phyloP scores from a whole-genome alignment of 2,113 vertebrate genomes.

The Atractosteus spatula region DNA sequence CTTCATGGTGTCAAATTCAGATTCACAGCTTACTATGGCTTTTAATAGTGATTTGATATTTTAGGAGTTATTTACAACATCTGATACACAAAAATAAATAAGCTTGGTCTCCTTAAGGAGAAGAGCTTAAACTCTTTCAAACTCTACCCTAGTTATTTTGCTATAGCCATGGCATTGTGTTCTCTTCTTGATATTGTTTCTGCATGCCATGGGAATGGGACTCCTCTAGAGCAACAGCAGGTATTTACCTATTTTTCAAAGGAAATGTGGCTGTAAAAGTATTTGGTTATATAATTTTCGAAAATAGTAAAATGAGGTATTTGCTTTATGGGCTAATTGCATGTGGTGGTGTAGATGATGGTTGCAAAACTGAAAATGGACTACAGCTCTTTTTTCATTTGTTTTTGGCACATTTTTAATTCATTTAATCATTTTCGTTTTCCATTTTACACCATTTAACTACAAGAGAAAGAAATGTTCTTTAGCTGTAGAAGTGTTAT shows the following conservation, averaged over 20 bases:
- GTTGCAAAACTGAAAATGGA: too few relatives aligned
- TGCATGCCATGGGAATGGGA: conserved; percentile 42
- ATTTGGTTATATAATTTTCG: too few relatives aligned
- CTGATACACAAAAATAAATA: conserved; percentile 68
- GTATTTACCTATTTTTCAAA: background rate
- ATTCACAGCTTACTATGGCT: conserved; percentile 69
- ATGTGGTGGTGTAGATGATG: too few relatives aligned
- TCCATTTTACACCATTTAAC: too few relatives aligned
- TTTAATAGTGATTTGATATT: conserved; percentile 74
- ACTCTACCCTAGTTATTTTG: conserved; percentile 61
- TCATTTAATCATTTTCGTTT: too few relatives aligned
- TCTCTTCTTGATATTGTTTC: conserved; percentile 37
- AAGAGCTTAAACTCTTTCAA: conserved; percentile 40
- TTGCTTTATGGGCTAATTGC: too few relatives aligned
- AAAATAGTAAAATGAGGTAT: too few relatives aligned
- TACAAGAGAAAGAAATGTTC: too few relatives aligned
- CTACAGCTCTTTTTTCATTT: too few relatives aligned
- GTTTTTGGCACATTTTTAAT: too few relatives aligned
- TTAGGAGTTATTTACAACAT: conserved; percentile 69
- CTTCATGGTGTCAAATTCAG: conserved; percentile 59
- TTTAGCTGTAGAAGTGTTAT: too few relatives aligned
- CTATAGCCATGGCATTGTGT: conserved; percentile 59
- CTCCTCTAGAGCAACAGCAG: conserved; percentile 53
- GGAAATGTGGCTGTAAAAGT: too few relatives aligned
- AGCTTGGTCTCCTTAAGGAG: conserved; percentile 51